A percentile compares a stretch with the other conserved stretches of the same genome.
Evolutionary conservation across 37 sponge, comb jelly and placozoan species (phyloP).

Genomic region (Petrosia ficiformis): DNA sequence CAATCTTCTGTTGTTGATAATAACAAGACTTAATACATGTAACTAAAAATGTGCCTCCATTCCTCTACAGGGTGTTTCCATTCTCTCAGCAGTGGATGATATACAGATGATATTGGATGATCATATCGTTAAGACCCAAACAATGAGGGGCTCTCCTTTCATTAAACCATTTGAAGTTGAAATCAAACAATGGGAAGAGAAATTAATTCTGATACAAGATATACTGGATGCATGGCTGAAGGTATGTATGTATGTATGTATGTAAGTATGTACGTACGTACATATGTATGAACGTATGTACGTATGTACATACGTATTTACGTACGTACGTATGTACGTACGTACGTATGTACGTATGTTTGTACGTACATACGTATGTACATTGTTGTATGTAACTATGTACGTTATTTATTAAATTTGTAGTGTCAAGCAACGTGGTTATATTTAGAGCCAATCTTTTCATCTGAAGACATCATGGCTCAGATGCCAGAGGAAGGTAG

Average conservation of each 20-base stretch:
- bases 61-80: conserved; percentile 81
- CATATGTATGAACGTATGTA: no score
- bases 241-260: conserved; percentile 14
- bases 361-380: not conserved
- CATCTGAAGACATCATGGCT: conserved; percentile 94
- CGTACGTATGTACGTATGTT: not conserved
- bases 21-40: no score
- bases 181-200: conserved; percentile 95
- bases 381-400: not conserved
- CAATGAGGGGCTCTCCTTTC: conserved; percentile 98
- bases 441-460: conserved; percentile 96
- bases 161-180: conserved; percentile 96
- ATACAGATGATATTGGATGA: conserved; percentile 93
- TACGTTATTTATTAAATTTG: not conserved
- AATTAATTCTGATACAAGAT: conserved; percentile 85
- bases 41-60: no score
- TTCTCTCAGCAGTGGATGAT: conserved; percentile 94
- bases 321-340: no score
- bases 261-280: conserved; percentile 15
- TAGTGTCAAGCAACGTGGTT: conserved; percentile 95
- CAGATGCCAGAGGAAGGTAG: conserved; percentile 99
- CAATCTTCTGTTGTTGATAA: no score
- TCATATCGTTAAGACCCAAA: conserved; percentile 97
- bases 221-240: conserved; percentile 97
- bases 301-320: conserved; percentile 18